Percentiles rank a stretch among this genome's conserved stretches.
phyloP scores from a whole-genome alignment of 2,797 vertebrate genomes.

The Bufotes viridis region DNA sequence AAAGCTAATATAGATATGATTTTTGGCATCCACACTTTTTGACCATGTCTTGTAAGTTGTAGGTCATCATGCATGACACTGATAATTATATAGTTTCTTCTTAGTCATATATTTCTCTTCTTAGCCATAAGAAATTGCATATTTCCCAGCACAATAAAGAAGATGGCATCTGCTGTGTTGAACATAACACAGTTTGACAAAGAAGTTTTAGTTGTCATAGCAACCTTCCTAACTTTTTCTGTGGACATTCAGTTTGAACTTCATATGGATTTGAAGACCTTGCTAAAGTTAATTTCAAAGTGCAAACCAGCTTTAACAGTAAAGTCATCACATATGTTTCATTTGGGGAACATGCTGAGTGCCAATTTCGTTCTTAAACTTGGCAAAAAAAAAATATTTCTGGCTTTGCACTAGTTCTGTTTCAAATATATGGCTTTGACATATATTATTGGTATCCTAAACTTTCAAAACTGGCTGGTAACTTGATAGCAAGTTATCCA shows the following conservation, averaged over 20 bases:
- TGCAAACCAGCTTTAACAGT: conserved; percentile 6
- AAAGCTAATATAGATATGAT: neutral
- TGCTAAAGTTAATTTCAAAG: conserved; percentile 8
- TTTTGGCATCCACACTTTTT: neutral
- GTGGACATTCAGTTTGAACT: conserved; percentile 2
- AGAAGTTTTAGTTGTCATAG: conserved; percentile 12
- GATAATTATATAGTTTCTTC: neutral
- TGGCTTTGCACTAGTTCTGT: neutral
- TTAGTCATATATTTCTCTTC: neutral
- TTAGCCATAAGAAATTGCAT: neutral
- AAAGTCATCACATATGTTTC: conserved; percentile 5
- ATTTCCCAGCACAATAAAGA: neutral
- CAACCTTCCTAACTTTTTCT: neutral
- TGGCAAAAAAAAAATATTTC: neutral
- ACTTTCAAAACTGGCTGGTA: neutral
- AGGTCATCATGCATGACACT: neutral
- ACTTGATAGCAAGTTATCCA: neutral
- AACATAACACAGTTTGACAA: conserved; percentile 12
- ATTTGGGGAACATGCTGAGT: conserved; percentile 2
- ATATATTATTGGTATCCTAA: neutral
- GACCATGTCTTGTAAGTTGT: neutral
- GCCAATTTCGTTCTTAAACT: neutral
- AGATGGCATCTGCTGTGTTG: conserved; percentile 7
- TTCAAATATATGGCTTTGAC: neutral
- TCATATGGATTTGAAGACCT: conserved; percentile 12